Conservation (phyloP, 2,797 vertebrate species). For the Enteromius trimaculatus region DNA sequence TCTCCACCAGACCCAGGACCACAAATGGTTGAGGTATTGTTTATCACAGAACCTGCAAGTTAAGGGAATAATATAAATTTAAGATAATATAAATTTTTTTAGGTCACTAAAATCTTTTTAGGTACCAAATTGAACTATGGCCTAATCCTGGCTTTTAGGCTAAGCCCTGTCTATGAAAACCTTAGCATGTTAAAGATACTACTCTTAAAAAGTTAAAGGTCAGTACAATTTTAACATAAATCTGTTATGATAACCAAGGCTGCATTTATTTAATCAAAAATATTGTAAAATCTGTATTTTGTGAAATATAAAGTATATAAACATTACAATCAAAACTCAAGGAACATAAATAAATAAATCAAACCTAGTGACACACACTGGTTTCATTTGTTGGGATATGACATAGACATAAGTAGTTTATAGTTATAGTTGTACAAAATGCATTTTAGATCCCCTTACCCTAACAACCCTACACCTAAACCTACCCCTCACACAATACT, state of each 20-base stretch:
- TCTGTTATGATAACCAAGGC: not conserved
- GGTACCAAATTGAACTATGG: not conserved
- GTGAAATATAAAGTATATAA: not conserved
- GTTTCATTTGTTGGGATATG: no score
- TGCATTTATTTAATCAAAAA: not conserved
- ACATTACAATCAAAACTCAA: not conserved
- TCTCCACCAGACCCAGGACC: conserved; percentile 64
- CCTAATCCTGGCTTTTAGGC: no score
- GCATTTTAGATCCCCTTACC: no score
- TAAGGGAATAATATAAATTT: not conserved
- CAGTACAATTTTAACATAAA: not conserved
- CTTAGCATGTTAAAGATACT: not conserved
- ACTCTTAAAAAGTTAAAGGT: not conserved
- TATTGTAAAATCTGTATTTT: not conserved
- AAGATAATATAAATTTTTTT: not conserved
- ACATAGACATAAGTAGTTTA: no score
- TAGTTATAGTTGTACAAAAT: no score
- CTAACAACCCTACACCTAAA: no score
- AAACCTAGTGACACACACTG: no score
- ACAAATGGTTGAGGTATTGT: conserved; percentile 72
- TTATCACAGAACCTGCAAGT: not conserved
- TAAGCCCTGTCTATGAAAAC: no score
- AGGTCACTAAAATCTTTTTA: no score
- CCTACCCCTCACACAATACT: no score
- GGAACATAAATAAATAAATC: no score